Evolutionary conservation across 2,113 vertebrate species (phyloP).

Genomic region (Stegastes partitus): DNA sequence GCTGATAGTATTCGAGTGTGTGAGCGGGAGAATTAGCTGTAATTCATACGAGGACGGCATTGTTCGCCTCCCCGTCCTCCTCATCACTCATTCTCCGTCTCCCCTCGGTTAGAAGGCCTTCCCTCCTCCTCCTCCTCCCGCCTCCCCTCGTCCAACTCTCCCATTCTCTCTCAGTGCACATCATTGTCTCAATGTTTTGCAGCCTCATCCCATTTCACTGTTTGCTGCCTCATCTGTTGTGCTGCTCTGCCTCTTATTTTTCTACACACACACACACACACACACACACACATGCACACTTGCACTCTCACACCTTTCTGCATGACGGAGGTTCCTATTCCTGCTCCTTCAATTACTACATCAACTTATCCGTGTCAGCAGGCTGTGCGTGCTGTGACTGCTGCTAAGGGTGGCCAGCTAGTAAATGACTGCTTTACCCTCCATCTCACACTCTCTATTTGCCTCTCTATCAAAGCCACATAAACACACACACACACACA

Average conservation of each 20-base stretch:
- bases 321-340: constrained; percentile 54
- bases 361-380: constrained; percentile 80
- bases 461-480: constrained; percentile 21
- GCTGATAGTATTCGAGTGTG: constrained; percentile 46
- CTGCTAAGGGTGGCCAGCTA: constrained; percentile 63
- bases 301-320: constrained; percentile 33
- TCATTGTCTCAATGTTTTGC: constrained; percentile 58
- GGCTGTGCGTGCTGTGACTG: constrained; percentile 73
- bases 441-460: constrained; percentile 34
- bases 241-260: neutral
- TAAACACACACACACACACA: constrained; percentile 19
- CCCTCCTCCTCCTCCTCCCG: constrained; percentile 1
- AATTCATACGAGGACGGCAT: constrained; percentile 49
- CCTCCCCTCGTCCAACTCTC: constrained; percentile 1
- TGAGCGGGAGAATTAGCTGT: constrained; percentile 49
- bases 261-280: neutral
- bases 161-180: constrained; percentile 32
- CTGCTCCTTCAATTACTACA: constrained; percentile 75
- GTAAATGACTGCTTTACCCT: constrained; percentile 65
- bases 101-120: constrained; percentile 37
- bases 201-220: constrained; percentile 59
- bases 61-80: constrained; percentile 38
- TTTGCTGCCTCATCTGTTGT: constrained; percentile 61
- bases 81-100: constrained; percentile 23
- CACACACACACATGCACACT: constrained; percentile 16